Percentiles rank a stretch among this genome's conserved stretches.
Conservation (phyloP, 2,113 vertebrate genomes). For the Progne subis region DNA sequence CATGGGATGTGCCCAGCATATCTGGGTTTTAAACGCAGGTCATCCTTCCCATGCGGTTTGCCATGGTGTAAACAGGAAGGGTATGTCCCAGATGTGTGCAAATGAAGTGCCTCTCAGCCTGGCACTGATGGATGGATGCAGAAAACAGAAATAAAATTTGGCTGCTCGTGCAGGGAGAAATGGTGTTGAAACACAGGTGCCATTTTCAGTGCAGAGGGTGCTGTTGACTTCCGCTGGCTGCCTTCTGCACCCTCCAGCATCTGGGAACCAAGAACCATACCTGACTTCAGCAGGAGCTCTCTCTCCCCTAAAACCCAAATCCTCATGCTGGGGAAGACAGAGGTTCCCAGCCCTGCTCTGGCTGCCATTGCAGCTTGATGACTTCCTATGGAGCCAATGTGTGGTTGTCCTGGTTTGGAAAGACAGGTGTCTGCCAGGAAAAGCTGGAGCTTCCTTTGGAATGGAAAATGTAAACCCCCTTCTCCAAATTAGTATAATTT, state of each 20-base stretch:
- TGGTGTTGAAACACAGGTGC: fast-evolving
- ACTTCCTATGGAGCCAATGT: fast-evolving
- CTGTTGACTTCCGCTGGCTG: fast-evolving
- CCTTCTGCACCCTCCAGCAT: background rate
- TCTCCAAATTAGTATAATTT: background rate
- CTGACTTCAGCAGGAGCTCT: background rate
- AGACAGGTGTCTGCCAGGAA: background rate
- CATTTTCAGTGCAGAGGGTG: background rate
- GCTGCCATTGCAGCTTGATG: fast-evolving
- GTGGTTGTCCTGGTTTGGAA: background rate
- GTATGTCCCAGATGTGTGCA: background rate
- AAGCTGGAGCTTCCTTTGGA: background rate
- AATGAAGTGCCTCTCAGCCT: background rate
- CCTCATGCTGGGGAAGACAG: background rate
- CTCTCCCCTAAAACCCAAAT: fast-evolving
- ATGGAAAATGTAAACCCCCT: background rate
- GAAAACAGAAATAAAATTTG: too few species aligned
- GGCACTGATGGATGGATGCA: background rate
- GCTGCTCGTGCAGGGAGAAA: background rate
- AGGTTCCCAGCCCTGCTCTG: background rate
- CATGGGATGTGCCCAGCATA: background rate
- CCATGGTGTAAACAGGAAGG: too few species aligned
- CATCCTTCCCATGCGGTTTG: background rate
- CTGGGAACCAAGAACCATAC: fast-evolving
- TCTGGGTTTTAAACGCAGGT: background rate